Conservation (phyloP, 1,140 invertebrate genomes). For the Helicoverpa zea region DNA sequence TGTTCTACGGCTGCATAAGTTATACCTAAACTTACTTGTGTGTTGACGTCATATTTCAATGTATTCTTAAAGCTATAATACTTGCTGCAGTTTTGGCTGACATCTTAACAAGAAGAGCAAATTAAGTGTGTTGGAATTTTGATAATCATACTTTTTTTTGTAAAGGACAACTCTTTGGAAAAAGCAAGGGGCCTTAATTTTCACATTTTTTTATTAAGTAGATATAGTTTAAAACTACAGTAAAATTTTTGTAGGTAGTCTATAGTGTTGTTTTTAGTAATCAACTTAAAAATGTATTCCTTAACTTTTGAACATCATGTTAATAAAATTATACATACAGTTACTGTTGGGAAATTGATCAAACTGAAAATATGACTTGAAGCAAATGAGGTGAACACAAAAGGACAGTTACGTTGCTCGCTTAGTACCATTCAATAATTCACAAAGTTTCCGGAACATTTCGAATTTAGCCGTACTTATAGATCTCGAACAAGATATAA, state of each 20-base stretch:
- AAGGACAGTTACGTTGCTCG: not conserved
- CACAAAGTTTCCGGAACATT: slow-evolving; percentile 15
- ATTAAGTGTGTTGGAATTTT: no score
- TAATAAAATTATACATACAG: not conserved
- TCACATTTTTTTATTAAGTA: no score
- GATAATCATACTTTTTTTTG: no score
- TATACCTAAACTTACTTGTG: not conserved
- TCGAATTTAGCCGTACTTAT: not conserved
- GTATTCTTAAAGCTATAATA: not conserved
- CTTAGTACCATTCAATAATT: slow-evolving; percentile 40
- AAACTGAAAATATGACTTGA: slow-evolving; percentile 12
- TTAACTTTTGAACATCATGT: no score
- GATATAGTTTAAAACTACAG: no score
- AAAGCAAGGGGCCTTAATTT: no score
- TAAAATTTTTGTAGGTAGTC: no score
- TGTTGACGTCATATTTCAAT: not conserved
- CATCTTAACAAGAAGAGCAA: no score
- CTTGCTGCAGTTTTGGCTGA: no score
- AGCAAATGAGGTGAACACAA: not conserved
- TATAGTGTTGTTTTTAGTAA: no score
- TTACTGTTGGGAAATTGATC: not conserved
- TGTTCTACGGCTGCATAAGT: not conserved
- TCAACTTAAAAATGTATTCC: no score
- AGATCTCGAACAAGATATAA: slow-evolving; percentile 7
- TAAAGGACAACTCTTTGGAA: no score